These are phyloP conservation scores for Daktulosphaira vitifoliae DNA, from an alignment of 1,140 invertebrate genomes.

Conservation along the genomic window DNA sequence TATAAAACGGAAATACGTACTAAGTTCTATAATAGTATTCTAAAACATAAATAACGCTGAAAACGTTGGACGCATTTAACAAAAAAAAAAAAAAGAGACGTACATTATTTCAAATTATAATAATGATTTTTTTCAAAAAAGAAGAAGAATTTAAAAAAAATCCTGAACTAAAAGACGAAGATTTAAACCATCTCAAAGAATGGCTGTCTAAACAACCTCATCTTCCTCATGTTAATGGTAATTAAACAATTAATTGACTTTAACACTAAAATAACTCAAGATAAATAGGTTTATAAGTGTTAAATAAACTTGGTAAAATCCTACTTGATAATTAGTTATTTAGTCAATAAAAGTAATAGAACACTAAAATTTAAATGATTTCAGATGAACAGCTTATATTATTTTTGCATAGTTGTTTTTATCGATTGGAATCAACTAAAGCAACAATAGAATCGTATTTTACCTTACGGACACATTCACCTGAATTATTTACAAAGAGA, in stretches of 20 bases:
- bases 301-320: neutral
- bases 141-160: conserved; percentile 44
- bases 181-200: conserved; percentile 41
- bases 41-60: no score
- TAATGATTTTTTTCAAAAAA: conserved; percentile 19
- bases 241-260: neutral
- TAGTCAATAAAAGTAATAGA: no score
- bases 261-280: neutral
- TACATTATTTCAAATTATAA: no score
- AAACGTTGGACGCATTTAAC: no score
- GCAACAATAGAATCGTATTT: conserved; percentile 38
- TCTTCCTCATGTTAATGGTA: conserved; percentile 40
- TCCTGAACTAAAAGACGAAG: conserved; percentile 43
- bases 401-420: conserved; percentile 40
- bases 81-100: no score
- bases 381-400: conserved; percentile 46
- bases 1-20: no score
- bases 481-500: conserved; percentile 39
- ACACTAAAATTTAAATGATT: no score
- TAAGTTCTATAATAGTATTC: no score
- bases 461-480: conserved; percentile 37
- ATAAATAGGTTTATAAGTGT: neutral
- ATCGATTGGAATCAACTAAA: conserved; percentile 38
- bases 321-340: no score
- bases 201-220: conserved; percentile 45